phyloP scores from a whole-genome alignment of 2,888 invertebrate species.

The Rhorus exstirpatorius region DNA sequence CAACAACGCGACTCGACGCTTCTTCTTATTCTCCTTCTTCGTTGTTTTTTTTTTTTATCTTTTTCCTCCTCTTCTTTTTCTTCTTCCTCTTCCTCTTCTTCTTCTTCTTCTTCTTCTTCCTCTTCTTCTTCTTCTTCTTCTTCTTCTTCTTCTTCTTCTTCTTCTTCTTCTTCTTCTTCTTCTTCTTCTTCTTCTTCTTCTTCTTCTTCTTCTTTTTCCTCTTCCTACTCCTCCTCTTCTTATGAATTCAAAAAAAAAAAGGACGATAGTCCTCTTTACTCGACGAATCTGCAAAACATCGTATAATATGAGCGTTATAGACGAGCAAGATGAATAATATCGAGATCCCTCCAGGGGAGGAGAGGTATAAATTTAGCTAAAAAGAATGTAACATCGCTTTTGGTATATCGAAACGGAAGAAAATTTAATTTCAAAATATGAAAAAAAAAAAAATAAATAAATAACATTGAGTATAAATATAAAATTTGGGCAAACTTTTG shows the following conservation, averaged over 20 bases:
- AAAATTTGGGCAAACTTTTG: too few species aligned
- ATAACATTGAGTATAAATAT: too few species aligned
- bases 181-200: conserved; percentile 9
- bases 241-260: background rate
- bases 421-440: too few species aligned
- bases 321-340: conserved; percentile 12
- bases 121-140: background rate
- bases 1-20: conserved; percentile 67
- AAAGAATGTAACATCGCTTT: conserved; percentile 7
- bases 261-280: conserved; percentile 57
- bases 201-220: background rate
- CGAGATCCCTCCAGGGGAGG: background rate
- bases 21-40: conserved; percentile 46
- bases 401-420: conserved; percentile 15
- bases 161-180: conserved; percentile 43
- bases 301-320: conserved; percentile 20
- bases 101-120: background rate
- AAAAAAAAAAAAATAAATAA: background rate
- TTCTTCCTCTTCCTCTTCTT: background rate
- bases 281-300: conserved; percentile 65
- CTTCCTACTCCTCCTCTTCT: conserved; percentile 6
- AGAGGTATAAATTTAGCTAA: background rate
- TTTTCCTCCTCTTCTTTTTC: conserved; percentile 11
- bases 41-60: conserved; percentile 1
- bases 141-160: conserved; percentile 28